A percentile compares a stretch with the other conserved stretches of the same genome.
phyloP scores from a whole-genome alignment of 1,140 invertebrate species.

The Octopus sinensis region DNA sequence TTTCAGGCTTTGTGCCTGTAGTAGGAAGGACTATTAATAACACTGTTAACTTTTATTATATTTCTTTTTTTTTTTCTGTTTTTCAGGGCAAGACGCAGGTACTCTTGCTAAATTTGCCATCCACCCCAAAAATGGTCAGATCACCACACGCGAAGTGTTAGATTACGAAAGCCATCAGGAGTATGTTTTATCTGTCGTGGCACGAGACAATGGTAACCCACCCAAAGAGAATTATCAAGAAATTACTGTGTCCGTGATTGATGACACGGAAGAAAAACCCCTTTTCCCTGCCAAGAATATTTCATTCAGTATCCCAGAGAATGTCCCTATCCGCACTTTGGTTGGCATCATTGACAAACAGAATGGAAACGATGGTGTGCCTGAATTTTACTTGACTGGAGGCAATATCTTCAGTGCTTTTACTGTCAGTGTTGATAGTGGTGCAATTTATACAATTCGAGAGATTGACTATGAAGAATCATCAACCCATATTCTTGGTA shows the following conservation, averaged over 20 bases:
- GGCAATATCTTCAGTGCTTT: constrained; percentile 97
- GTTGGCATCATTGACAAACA: constrained; percentile 67
- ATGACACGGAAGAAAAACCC: constrained; percentile 52
- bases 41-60: no score
- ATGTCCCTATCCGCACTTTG: constrained; percentile 85
- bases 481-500: constrained; percentile 63
- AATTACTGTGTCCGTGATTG: constrained; percentile 45
- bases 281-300: constrained; percentile 61
- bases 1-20: no score
- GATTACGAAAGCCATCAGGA: constrained; percentile 87
- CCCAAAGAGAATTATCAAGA: constrained; percentile 61
- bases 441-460: constrained; percentile 93
- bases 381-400: constrained; percentile 98
- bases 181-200: constrained; percentile 80
- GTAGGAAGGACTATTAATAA: no score
- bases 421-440: constrained; percentile 94
- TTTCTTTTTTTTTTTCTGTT: background rate
- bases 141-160: constrained; percentile 79
- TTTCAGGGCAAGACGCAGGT: constrained; percentile 34
- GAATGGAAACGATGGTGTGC: constrained; percentile 77
- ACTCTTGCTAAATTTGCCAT: constrained; percentile 41
- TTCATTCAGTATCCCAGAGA: constrained; percentile 83
- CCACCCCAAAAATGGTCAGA: constrained; percentile 66
- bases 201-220: constrained; percentile 77
- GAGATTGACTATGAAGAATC: constrained; percentile 84